phyloP scores from a whole-genome alignment of 1,140 invertebrate genomes.

The Zaprionus capensis region DNA sequence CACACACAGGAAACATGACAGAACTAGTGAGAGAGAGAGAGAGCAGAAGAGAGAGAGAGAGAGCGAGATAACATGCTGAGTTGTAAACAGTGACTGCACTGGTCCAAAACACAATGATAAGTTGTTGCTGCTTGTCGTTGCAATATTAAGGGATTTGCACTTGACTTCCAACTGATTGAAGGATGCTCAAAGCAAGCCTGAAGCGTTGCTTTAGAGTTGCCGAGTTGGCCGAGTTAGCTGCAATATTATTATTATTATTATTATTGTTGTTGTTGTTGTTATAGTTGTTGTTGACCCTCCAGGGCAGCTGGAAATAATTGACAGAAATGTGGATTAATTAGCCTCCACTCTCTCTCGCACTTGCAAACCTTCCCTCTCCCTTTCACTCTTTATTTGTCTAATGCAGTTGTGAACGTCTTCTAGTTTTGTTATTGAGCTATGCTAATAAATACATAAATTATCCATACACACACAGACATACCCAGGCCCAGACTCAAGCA shows the following conservation, averaged over 20 bases:
- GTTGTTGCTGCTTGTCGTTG: constrained; percentile 1
- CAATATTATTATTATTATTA: constrained; percentile 3
- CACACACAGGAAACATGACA: not conserved
- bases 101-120: constrained; percentile 2
- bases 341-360: not conserved
- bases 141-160: constrained; percentile 16
- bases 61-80: not conserved
- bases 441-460: constrained; percentile 51
- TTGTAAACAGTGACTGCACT: no score
- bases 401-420: constrained; percentile 22
- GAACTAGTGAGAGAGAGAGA: not conserved
- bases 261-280: not conserved
- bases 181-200: not conserved
- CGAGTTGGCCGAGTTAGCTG: not conserved
- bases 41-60: not conserved
- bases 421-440: constrained; percentile 37
- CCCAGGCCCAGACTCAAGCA: not conserved
- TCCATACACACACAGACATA: constrained; percentile 6
- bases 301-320: constrained; percentile 23
- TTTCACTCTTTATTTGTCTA: constrained; percentile 10
- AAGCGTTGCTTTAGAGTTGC: not conserved
- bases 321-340: constrained; percentile 20
- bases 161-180: not conserved
- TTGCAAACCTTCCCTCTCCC: not conserved
- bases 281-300: not conserved